Conservation (phyloP, 2,797 vertebrate genomes). For the Manis crassicaudata region DNA sequence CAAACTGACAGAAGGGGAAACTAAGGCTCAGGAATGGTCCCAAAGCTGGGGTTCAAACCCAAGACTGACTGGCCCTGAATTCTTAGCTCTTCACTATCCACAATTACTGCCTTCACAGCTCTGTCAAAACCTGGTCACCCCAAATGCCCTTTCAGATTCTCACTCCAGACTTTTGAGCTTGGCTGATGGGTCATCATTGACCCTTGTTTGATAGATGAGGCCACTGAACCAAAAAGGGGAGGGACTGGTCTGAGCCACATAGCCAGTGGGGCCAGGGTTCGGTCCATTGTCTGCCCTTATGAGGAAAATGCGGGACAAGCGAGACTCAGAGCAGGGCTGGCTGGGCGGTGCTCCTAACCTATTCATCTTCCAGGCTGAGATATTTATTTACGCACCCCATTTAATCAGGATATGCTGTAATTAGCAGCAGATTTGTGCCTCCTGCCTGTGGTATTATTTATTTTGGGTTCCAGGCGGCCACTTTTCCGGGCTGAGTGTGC, state of each 20-base stretch:
- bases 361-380: slow-evolving; percentile 65
- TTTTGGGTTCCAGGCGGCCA: slow-evolving; percentile 53
- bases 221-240: neutral
- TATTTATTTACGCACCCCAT: slow-evolving; percentile 77
- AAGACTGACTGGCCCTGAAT: neutral
- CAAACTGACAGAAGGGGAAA: neutral
- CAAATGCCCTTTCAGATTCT: neutral
- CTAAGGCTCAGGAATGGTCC: neutral
- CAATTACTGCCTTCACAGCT: neutral
- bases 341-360: neutral
- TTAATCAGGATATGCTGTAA: slow-evolving; percentile 74
- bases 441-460: slow-evolving; percentile 71
- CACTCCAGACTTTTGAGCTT: neutral
- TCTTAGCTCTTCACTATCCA: neutral
- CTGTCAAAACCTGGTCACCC: neutral
- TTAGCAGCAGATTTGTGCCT: slow-evolving; percentile 76
- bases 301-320: neutral
- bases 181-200: neutral
- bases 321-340: neutral
- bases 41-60: neutral
- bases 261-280: neutral
- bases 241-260: neutral
- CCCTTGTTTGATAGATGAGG: neutral
- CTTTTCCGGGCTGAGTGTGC: neutral
- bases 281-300: neutral